Base-by-base conservation (phyloP, 2,113 vertebrate genomes). In the Cyrtonyx montezumae region DNA sequence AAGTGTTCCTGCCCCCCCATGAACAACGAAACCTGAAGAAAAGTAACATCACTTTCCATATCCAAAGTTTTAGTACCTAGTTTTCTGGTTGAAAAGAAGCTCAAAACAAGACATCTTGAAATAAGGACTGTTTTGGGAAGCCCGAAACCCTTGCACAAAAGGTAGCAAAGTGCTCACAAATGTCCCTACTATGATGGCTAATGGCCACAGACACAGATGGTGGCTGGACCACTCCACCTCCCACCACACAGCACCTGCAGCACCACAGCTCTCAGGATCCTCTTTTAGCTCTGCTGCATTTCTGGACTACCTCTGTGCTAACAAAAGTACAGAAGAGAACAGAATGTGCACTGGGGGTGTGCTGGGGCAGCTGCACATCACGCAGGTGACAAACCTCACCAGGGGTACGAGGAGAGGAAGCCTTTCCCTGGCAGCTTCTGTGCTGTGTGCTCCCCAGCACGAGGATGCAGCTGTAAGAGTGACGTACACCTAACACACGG, bases 381-480 rank as follows among this genome's bases (percentile, higher is more conserved):
- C 6, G 4, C 30, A 32, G 42, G 42, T 15, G 43, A 6, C 30
- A n/a, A n/a, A 11, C 20, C 14, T 5, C 5, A 45, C 13, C 34
- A 18, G 2, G 18, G 67, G 68, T 10, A 13, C 6, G 4, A 51
- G 23, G 45, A 49, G 18, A 46, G 49, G 13, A 28, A 19, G 18
- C 46, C 48, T n/a, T 37, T 12, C 13, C 13, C 48, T 30, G 34
- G 9, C 34, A 37, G 25, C 34, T 51, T 11, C 26, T 17, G 20
- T 19, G 36, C 19, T 28, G n/a, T 3, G 7, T 0, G 0, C 34
- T 68, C 42, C 36, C 13, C 19, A 4, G 32, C 22, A 9, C 23
- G 37, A 40, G 25, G 58, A 73, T 1, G 15, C n/a, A 69, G 14
- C 71, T 45, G 21, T 23, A 11, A 19, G 45, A 70, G 25, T 2